phyloP scores from a whole-genome alignment of 2,888 invertebrate species.

The Sialis fuliginosa region DNA sequence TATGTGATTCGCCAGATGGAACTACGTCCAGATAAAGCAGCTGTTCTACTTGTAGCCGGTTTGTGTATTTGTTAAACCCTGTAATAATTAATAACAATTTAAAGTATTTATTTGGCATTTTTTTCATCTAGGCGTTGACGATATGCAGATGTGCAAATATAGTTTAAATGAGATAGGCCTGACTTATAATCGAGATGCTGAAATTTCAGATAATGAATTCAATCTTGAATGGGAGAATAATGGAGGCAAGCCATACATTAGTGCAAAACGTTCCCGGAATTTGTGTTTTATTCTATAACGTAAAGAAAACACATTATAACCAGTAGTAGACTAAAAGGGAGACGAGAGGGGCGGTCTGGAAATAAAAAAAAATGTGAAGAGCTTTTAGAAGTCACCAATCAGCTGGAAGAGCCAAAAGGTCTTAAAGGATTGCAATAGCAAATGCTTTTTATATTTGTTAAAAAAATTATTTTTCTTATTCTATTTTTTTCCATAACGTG shows the following conservation, averaged over 20 bases:
- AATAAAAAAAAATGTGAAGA: no score
- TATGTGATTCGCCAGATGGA: constrained; percentile 98
- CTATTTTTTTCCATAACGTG: no score
- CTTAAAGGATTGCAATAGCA: no score
- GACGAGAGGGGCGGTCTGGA: constrained; percentile 25
- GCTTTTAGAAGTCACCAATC: no score
- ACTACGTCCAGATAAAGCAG: constrained; percentile 79
- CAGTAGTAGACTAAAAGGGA: no score
- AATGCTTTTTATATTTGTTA: no score
- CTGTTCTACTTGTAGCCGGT: constrained; percentile 82
- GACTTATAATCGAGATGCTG: constrained; percentile 86
- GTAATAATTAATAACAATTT: not conserved
- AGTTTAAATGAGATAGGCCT: constrained; percentile 92
- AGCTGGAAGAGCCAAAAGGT: no score
- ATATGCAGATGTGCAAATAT: constrained; percentile 98
- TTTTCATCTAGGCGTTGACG: constrained; percentile 61
- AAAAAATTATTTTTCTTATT: no score
- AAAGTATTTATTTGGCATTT: constrained; percentile 1
- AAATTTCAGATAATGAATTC: constrained; percentile 88
- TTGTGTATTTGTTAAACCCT: constrained; percentile 1
- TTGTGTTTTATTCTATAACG: no score
- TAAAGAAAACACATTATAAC: no score
- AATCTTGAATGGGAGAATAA: constrained; percentile 83
- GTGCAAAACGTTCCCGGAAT: no score
- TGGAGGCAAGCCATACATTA: constrained; percentile 43